Base-by-base conservation (phyloP, 2,797 vertebrate genomes). In the Anableps anableps region DNA sequence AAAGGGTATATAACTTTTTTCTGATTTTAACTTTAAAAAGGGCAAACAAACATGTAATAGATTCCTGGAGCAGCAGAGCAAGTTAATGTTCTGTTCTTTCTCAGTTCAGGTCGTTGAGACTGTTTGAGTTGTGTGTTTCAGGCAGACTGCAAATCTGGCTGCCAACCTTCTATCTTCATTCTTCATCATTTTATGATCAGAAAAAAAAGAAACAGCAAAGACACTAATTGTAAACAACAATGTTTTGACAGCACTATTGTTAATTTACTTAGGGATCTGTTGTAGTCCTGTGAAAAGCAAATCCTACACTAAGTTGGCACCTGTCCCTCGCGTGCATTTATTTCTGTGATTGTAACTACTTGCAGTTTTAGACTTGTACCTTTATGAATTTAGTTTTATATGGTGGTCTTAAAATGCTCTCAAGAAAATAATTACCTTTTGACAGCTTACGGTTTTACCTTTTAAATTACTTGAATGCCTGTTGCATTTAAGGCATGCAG, bases 321-420 rank as follows among this genome's bases (percentile, higher is more conserved):
- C 4, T 1, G 19, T 7, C 38, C 36, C 19, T 50, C 9, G 17
- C 29, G 17, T 45, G 9, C n/a, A 21, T 31, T 48, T 34, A 48
- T 58, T 29, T 58, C n/a, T 29, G 11, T 58, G n/a, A 29, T 14
- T 58, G 4, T 43, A 29, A n/a, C 68, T 71, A 23, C 41, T 71
- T 23, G 68, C 68, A 71, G 68, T 71, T 71, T 71, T 29, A 6
- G 43, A 71, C 68, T 47, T 71, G 68, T 36, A 45, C 45, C 9
- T n/a, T 58, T 58, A 26, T 45, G 41, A 50, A 43, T 13, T 21
- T 31, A 9, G 21, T 34, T 29, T 29, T 72, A 31, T 17, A 29
- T 21, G 45, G 17, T 5, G 47, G 8, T 73, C 23, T 50, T 73
- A 19, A 31, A 45, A 48, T 21, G 7, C 1, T 72, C n/a, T 8